Conservation (phyloP, 2,113 vertebrate species). For the Burhinus oedicnemus region DNA sequence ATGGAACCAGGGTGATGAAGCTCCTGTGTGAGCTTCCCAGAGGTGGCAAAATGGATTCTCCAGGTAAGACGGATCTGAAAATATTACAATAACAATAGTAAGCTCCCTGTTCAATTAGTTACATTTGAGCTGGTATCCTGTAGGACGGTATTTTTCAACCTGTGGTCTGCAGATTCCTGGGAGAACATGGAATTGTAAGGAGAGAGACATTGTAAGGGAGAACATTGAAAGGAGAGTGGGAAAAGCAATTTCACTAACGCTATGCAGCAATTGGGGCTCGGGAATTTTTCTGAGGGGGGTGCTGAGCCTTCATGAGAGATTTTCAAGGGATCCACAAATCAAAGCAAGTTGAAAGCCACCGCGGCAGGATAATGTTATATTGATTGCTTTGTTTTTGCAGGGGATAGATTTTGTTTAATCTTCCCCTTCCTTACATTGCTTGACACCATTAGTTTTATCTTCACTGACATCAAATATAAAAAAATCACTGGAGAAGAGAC, state of each 20-base stretch:
- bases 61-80: neutral
- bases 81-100: neutral
- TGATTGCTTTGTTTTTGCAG: constrained; percentile 61
- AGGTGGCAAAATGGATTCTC: neutral
- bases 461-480: constrained; percentile 13
- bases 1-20: neutral
- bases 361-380: constrained; percentile 44
- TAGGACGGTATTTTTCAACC: neutral
- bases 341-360: constrained; percentile 44
- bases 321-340: constrained; percentile 40
- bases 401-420: constrained; percentile 68
- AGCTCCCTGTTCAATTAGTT: neutral
- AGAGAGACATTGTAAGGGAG: neutral
- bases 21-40: neutral
- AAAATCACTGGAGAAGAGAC: neutral
- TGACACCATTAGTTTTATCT: constrained; percentile 48
- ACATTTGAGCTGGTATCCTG: neutral
- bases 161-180: neutral
- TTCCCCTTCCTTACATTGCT: constrained; percentile 53
- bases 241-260: neutral
- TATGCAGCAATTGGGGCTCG: neutral
- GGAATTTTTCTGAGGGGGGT: neutral
- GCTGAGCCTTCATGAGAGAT: neutral
- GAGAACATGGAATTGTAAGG: neutral
- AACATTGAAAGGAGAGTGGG: neutral